These are phyloP conservation scores for Acanthisitta chloris DNA, from an alignment of 2,113 vertebrate species.

Conservation along the genomic window DNA sequence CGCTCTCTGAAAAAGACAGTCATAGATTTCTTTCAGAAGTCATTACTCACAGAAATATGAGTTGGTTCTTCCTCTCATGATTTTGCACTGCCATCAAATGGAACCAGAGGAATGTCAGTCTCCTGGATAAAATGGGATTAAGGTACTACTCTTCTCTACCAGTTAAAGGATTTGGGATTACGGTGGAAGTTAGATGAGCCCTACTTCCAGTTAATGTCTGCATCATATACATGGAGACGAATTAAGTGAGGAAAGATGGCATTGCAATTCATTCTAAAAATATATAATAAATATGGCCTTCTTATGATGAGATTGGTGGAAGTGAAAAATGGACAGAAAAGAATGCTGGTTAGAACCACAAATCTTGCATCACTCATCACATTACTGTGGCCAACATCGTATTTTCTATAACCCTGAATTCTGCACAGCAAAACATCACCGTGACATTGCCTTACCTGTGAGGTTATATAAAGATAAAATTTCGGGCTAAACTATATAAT, in stretches of 20 bases:
- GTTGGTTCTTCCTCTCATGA: neutral
- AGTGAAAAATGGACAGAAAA: neutral
- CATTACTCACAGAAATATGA: neutral
- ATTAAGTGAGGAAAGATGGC: neutral
- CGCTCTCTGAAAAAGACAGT: neutral
- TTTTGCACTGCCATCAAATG: neutral
- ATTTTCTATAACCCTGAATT: neutral
- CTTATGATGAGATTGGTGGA: neutral
- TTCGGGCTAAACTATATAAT: neutral
- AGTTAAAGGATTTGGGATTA: neutral
- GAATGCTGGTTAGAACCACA: neutral
- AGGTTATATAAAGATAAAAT: neutral
- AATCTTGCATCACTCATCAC: neutral
- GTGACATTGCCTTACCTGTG: neutral
- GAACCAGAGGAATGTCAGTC: neutral
- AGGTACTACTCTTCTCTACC: neutral
- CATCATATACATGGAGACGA: neutral
- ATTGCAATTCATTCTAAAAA: neutral
- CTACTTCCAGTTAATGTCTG: neutral
- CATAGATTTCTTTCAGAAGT: neutral
- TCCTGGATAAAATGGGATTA: neutral
- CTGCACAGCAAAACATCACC: neutral
- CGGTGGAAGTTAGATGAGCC: neutral
- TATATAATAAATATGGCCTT: neutral
- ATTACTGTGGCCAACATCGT: neutral